phyloP scores from a whole-genome alignment of 2,797 vertebrate genomes.

The Eospalax fontanierii region DNA sequence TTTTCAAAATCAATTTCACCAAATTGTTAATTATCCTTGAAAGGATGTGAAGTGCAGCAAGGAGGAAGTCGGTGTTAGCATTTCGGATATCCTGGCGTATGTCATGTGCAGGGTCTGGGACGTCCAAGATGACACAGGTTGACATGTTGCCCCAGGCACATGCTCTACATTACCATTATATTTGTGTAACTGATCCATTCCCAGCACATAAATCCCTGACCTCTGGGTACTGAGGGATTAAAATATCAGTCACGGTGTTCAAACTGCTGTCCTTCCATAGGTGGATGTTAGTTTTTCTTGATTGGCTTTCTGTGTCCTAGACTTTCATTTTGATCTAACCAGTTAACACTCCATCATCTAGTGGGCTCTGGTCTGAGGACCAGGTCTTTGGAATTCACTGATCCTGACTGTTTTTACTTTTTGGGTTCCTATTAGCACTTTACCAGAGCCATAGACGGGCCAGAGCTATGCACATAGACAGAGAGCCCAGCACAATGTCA shows the following conservation, averaged over 20 bases:
- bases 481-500: neutral
- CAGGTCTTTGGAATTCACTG: neutral
- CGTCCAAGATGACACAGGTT: conserved; percentile 71
- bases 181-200: conserved; percentile 77
- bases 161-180: conserved; percentile 53
- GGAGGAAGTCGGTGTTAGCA: conserved; percentile 75
- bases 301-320: neutral
- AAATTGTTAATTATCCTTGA: conserved; percentile 83
- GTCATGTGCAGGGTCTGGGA: conserved; percentile 67
- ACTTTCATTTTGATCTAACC: conserved; percentile 7
- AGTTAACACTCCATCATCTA: neutral
- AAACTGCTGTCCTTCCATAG: conserved; percentile 41
- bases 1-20: conserved; percentile 82
- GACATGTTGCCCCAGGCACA: conserved; percentile 70
- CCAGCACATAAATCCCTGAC: conserved; percentile 68
- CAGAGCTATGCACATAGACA: neutral
- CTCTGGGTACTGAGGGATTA: conserved; percentile 62
- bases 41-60: conserved; percentile 67
- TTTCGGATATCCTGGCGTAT: conserved; percentile 75
- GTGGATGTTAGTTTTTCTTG: conserved; percentile 1
- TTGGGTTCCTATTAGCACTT: neutral
- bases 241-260: conserved; percentile 62
- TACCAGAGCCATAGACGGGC: neutral
- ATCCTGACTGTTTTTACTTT: conserved; percentile 2
- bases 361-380: neutral